Percentiles rank a stretch among this genome's conserved stretches.
Evolutionary conservation across 2,113 vertebrate species (phyloP).

Genomic region (Thalassarche chlororhynchos): DNA sequence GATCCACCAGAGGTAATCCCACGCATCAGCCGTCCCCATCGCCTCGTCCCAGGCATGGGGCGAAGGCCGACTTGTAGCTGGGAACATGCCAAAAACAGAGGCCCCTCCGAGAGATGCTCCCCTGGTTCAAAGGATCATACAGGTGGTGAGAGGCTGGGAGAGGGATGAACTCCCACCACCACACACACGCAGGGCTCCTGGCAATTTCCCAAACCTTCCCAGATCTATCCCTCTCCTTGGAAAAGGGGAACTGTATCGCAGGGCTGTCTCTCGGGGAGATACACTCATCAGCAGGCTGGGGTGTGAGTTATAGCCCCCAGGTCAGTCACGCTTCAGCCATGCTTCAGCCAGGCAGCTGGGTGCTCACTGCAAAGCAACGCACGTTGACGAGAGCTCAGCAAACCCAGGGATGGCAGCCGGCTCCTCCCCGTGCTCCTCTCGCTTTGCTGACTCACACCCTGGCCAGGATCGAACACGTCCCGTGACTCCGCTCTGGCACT

Average conservation of each 20-base stretch:
- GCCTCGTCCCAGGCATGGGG: neutral
- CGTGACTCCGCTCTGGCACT: neutral
- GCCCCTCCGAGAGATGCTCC: rapidly evolving
- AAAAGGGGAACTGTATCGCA: rapidly evolving
- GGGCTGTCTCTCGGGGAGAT: neutral
- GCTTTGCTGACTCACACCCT: neutral
- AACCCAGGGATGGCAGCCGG: neutral
- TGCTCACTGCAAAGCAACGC: rapidly evolving
- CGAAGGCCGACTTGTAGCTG: neutral
- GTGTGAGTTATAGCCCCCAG: neutral
- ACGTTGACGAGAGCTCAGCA: neutral
- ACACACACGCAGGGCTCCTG: neutral
- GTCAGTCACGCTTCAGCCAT: neutral
- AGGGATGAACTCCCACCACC: neutral
- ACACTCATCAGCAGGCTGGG: rapidly evolving
- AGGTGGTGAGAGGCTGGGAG: neutral
- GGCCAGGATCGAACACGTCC: neutral
- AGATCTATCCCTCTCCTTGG: neutral
- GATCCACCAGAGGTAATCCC: neutral
- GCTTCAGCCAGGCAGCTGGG: neutral
- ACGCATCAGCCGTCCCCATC: rapidly evolving
- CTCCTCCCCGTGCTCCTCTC: neutral
- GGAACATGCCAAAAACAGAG: neutral
- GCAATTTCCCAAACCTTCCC: neutral
- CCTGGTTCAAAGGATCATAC: neutral